Percentiles rank a stretch among this genome's conserved stretches.
These are phyloP conservation scores for Drosophila suboccidentalis DNA, from an alignment of 2,888 invertebrate species.

Conservation along the genomic window DNA sequence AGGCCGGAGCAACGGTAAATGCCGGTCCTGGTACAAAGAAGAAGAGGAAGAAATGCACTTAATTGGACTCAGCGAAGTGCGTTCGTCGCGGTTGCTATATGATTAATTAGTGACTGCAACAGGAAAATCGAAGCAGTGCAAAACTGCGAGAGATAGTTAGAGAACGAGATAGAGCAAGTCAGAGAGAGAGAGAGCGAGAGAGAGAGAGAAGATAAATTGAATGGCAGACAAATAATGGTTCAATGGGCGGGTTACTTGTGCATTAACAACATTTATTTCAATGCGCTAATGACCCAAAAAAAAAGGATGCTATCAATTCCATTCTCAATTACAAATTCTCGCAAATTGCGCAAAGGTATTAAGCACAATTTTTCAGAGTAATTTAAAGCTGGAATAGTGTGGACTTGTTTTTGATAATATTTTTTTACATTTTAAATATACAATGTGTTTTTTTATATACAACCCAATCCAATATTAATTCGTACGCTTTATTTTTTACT, in stretches of 20 bases:
- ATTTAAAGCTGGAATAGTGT: background rate
- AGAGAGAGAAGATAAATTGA: background rate
- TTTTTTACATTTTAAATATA: too few relatives aligned
- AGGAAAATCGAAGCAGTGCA: background rate
- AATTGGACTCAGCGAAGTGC: constrained; percentile 62
- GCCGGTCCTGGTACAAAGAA: constrained; percentile 27
- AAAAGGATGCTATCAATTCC: background rate
- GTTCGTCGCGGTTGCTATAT: constrained; percentile 56
- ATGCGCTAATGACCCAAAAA: constrained; percentile 16
- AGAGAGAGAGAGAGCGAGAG: background rate
- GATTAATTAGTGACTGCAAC: constrained; percentile 69
- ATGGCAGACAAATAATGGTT: constrained; percentile 14
- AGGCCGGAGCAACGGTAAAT: constrained; percentile 3
- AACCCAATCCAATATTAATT: too few relatives aligned
- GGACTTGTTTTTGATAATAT: background rate
- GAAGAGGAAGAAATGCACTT: constrained; percentile 65
- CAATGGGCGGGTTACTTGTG: background rate
- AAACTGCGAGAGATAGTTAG: background rate
- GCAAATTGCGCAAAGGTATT: background rate
- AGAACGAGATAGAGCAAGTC: background rate
- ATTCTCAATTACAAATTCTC: background rate
- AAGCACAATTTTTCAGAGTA: background rate
- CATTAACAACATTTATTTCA: constrained; percentile 8
- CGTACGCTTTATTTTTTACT: too few relatives aligned
- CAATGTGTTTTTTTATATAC: too few relatives aligned